These are phyloP conservation scores for Pygoscelis antarcticus DNA, from an alignment of 2,113 vertebrate genomes.

Conservation along the genomic window DNA sequence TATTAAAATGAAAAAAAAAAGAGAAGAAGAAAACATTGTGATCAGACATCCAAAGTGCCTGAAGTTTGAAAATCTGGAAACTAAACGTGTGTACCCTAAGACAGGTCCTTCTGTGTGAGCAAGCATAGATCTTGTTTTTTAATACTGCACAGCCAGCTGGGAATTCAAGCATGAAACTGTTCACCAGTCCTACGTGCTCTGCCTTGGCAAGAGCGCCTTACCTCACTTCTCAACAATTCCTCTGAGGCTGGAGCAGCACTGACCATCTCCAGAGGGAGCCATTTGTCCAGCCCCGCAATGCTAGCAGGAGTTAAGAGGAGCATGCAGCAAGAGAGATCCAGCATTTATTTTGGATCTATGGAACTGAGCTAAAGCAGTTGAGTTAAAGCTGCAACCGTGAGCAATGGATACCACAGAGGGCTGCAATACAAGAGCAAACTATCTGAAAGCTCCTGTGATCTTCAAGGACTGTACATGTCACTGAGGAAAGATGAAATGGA, in stretches of 20 bases:
- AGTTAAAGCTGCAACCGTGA: background rate
- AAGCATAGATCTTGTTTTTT: background rate
- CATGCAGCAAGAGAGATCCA: background rate
- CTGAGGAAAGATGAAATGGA: background rate
- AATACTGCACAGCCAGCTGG: background rate
- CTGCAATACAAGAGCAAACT: background rate
- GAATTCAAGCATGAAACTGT: constrained; percentile 19
- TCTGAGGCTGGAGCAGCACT: background rate
- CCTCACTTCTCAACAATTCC: constrained; percentile 45
- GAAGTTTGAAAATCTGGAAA: background rate
- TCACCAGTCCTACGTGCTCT: background rate
- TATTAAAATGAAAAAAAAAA: background rate
- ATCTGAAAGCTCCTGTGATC: background rate
- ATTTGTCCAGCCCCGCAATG: background rate
- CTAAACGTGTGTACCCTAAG: background rate
- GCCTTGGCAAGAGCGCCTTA: background rate
- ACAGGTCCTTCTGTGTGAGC: background rate
- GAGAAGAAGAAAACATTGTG: background rate
- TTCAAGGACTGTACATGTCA: background rate
- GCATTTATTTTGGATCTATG: constrained; percentile 8
- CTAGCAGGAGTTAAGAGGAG: background rate
- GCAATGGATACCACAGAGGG: background rate
- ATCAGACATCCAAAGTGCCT: background rate
- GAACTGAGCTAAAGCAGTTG: background rate
- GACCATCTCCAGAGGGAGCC: background rate